Base-by-base conservation (phyloP, 2,113 vertebrate genomes). In the Lates calcarifer region DNA sequence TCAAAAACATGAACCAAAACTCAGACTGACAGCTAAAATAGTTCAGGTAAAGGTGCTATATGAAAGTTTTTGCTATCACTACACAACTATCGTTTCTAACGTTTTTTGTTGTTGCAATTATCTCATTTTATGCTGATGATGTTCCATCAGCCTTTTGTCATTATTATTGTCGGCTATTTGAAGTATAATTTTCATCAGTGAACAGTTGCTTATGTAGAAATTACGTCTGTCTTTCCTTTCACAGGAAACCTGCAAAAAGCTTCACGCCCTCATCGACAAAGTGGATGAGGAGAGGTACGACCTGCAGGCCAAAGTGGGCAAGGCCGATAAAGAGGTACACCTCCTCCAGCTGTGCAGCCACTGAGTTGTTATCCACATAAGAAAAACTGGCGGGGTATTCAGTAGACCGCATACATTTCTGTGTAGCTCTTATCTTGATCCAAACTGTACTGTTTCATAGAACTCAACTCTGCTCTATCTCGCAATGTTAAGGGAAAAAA, bases 201-300 rank as follows among this genome's bases (percentile, higher is more conserved):
- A 64, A 49, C 2, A 4, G 1, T 17, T 33, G 22, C 45, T 15
- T 26, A 9, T 29, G 3, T 9, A 39, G 77, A 37, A 1, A 5
- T 56, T 15, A 8, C 0, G 11, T 65, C 6, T 33, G n/a, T 75
- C 6, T 51, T 20, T 74, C 3, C 43, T 15, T 69, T 77, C 28
- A 1, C 78, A 99, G 98, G 98, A 99, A 0, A 82, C 96, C 33
- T 96, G 96, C 94, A 98, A 93, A 80, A 96, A 98, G 84, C 82
- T 99, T 57, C 94, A 97, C 17, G 88, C 95, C 24, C 94, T 95
- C 93, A 90, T 98, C 18, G 97, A 99, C 1, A 90, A 87, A 8
- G 91, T 96, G 5, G 98, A 99, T 93, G 98, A 99, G 74, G 97
- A 99, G 55, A 96, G 98, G 80, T 99, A 99, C 0, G 98, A 99